A percentile compares a stretch with the other conserved stretches of the same genome.
phyloP scores from a whole-genome alignment of 2,888 invertebrate genomes.

The Xanthia icteritia region DNA sequence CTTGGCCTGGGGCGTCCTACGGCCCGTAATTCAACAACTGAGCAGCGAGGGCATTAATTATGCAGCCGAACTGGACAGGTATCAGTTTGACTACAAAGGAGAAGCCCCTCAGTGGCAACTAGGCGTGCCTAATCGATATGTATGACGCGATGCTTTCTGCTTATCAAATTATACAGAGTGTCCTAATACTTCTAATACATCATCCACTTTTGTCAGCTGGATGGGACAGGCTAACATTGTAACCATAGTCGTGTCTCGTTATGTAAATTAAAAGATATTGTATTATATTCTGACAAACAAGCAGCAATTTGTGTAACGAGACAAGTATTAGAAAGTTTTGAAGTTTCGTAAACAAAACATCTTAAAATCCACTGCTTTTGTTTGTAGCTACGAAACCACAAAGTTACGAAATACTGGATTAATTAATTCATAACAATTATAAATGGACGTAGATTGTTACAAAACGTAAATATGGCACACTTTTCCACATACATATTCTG shows the following conservation, averaged over 20 bases:
- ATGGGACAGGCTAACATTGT: constrained; percentile 22
- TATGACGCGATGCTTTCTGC: constrained; percentile 67
- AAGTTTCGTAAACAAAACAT: constrained; percentile 42
- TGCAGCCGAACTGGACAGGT: constrained; percentile 58
- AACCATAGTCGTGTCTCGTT: constrained; percentile 24
- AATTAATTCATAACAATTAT: constrained; percentile 28
- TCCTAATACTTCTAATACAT: constrained; percentile 65
- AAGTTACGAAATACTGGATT: constrained; percentile 36
- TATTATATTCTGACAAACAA: constrained; percentile 36
- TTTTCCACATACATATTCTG: constrained; percentile 9
- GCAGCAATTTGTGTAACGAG: constrained; percentile 41
- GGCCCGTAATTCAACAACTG: constrained; percentile 31
- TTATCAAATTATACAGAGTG: constrained; percentile 72
- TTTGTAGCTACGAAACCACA: constrained; percentile 27
- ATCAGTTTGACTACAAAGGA: constrained; percentile 68
- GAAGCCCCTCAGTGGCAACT: constrained; percentile 77
- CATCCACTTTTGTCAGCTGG: constrained; percentile 56
- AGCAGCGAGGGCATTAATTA: constrained; percentile 55
- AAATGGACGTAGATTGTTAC: constrained; percentile 11
- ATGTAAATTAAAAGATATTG: constrained; percentile 39
- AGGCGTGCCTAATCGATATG: constrained; percentile 77
- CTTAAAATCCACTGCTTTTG: constrained; percentile 36
- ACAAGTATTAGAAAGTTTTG: constrained; percentile 31
- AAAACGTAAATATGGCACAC: constrained; percentile 43
- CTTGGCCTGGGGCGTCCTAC: constrained; percentile 22